These are phyloP conservation scores for Lates calcarifer DNA, from an alignment of 2,113 vertebrate genomes.

Conservation along the genomic window DNA sequence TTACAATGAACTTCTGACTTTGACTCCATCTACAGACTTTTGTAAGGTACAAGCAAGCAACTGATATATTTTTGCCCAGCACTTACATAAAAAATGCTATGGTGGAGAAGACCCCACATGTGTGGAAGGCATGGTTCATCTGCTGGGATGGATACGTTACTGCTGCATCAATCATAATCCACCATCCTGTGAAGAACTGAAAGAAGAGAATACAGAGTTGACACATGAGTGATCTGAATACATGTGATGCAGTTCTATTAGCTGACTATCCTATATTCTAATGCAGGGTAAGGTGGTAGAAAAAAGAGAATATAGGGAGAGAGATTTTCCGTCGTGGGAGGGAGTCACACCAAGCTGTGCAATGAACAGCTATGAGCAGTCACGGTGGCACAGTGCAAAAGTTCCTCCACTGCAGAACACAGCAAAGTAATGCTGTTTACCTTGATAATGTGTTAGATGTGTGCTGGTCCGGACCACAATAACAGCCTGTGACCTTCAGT, in stretches of 20 bases:
- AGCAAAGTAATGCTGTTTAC: too few relatives aligned
- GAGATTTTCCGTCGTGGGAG: background rate
- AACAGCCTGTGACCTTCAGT: too few relatives aligned
- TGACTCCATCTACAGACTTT: too few relatives aligned
- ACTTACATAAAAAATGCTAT: constrained; percentile 96
- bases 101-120: constrained; percentile 94
- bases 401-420: too few relatives aligned
- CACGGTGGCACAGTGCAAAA: too few relatives aligned
- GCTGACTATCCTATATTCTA: background rate
- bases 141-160: constrained; percentile 87
- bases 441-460: too few relatives aligned
- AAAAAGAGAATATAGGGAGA: background rate
- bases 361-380: too few relatives aligned
- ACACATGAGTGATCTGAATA: background rate
- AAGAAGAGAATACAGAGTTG: background rate
- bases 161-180: constrained; percentile 94
- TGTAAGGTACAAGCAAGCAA: too few relatives aligned
- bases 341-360: too few relatives aligned
- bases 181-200: constrained; percentile 96
- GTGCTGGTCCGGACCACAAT: too few relatives aligned
- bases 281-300: background rate
- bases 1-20: too few relatives aligned
- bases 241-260: background rate
- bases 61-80: background rate
- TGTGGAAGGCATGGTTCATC: constrained; percentile 93